Percentiles rank a stretch among this genome's conserved stretches.
Conservation (phyloP, 1,140 invertebrate species). For the Luehdorfia chinensis region DNA sequence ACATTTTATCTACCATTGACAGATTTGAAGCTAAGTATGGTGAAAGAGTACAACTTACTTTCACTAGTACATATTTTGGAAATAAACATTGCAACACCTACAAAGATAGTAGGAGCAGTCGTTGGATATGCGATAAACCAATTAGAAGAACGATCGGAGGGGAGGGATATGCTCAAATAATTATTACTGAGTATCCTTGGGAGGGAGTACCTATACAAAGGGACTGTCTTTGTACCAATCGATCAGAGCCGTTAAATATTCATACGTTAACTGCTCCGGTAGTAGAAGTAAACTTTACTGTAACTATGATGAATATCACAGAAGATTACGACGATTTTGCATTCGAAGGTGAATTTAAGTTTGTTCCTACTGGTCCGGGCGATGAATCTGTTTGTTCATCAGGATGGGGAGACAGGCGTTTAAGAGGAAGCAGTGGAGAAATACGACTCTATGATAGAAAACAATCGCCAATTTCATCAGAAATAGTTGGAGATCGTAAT, state of each 20-base stretch:
- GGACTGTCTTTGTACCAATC: conserved; percentile 86
- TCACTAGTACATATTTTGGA: conserved; percentile 82
- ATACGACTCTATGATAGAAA: conserved; percentile 72
- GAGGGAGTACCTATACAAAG: conserved; percentile 81
- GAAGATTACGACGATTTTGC: conserved; percentile 89
- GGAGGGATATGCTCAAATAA: conserved; percentile 81
- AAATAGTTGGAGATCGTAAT: conserved; percentile 69
- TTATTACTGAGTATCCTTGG: conserved; percentile 87
- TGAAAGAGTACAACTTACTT: conserved; percentile 81
- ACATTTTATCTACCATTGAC: too few relatives aligned
- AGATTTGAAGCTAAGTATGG: conserved; percentile 84
- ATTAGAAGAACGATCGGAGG: conserved; percentile 58
- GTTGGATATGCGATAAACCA: conserved; percentile 81
- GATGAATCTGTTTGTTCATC: conserved; percentile 78
- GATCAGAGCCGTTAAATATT: conserved; percentile 78
- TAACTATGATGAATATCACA: conserved; percentile 88
- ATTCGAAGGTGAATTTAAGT: conserved; percentile 89
- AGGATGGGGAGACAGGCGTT: conserved; percentile 79
- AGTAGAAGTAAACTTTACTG: conserved; percentile 84
- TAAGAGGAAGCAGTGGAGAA: conserved; percentile 85
- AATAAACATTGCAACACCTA: conserved; percentile 81
- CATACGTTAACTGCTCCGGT: conserved; percentile 82
- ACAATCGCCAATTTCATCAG: conserved; percentile 56
- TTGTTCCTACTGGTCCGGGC: conserved; percentile 75
- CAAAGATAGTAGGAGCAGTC: conserved; percentile 80